Evolutionary conservation across 2,888 invertebrate species (phyloP), one percentile per base, ranked within the genome.

Genomic region (Synergus gifuensis): DNA sequence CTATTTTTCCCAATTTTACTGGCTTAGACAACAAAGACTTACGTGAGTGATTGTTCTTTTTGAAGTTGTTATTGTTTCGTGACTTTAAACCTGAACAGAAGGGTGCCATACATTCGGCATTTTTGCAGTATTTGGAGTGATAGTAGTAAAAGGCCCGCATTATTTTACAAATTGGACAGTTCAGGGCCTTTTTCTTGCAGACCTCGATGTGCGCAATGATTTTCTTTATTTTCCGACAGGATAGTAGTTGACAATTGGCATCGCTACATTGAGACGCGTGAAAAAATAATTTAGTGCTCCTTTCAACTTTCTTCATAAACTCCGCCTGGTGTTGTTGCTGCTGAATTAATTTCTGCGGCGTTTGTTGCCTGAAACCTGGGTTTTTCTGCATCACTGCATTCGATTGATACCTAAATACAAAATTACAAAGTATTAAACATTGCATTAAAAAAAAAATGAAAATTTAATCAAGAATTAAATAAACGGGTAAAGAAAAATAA

Each of bases 151-250:
- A 93, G 54, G 99, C 99, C 90, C 99, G 98, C 77, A 99, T 96
- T 93, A 99, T 99, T 93, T 99, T 99, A 95, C 99, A 99, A 86
- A 99, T 98, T 84, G 98, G 98, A 88, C 98, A 98, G 91, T 98
- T 98, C 28, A 2, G 2, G 84, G 96, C 98, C 94, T 98, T 98
- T 84, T 97, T 94, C 93, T 98, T 98, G 95, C 99, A 99, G 88
- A 96, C 95, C 94, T 98, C 98, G 36, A 99, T 98, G 93, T 99
- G 99, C 83, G 96, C 96, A n/a, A 99, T 98, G 62, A 99, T 98
- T 79, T 98, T 95, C 93, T 99, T 99, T 99, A 99, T 99, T 95
- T 99, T 99, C 93, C 98, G 97, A 93, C 99, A 99, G 88, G 98
- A 98, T 36, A 98, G 98, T 87, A 98, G 94, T 82, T 98, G 96